These are phyloP conservation scores for Hermetia illucens DNA, from an alignment of 1,140 invertebrate genomes.

Conservation along the genomic window DNA sequence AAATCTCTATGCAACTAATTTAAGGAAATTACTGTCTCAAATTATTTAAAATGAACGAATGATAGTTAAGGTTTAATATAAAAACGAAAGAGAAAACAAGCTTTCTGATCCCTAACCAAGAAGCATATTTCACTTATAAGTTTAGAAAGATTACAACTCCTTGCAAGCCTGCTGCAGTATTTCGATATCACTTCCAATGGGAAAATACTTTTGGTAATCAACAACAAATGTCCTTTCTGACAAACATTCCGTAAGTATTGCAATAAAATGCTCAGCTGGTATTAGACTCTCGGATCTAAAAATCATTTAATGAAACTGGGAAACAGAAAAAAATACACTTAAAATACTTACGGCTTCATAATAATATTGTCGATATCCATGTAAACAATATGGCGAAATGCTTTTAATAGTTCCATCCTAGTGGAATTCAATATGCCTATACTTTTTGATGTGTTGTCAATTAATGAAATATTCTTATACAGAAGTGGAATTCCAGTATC, in stretches of 20 bases:
- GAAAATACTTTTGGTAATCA: conserved; percentile 51
- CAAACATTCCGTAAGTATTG: conserved; percentile 43
- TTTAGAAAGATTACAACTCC: conserved; percentile 45
- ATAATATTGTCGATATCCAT: conserved; percentile 24
- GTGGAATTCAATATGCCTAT: conserved; percentile 29
- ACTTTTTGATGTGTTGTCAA: conserved; percentile 17
- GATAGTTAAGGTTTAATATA: too few relatives aligned
- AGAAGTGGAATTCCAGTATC: conserved; percentile 44
- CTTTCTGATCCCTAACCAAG: conserved; percentile 2
- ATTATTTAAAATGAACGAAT: too few relatives aligned
- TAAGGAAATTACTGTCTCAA: too few relatives aligned
- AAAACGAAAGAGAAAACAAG: too few relatives aligned
- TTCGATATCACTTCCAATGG: conserved; percentile 43
- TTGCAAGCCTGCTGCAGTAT: conserved; percentile 39
- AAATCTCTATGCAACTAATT: conserved; percentile 37
- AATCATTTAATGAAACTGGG: conserved; percentile 1
- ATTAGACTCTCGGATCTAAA: conserved; percentile 6
- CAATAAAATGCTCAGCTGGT: conserved; percentile 34
- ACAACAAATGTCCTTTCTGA: conserved; percentile 50
- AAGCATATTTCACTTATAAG: conserved; percentile 1
- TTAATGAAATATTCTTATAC: conserved; percentile 37
- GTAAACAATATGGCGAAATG: conserved; percentile 18
- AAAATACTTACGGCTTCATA: conserved; percentile 10
- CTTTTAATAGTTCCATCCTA: conserved; percentile 34
- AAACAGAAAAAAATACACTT: background rate